These are phyloP conservation scores for Dicrurus megarhynchus DNA, from an alignment of 2,113 vertebrate species.

Conservation along the genomic window DNA sequence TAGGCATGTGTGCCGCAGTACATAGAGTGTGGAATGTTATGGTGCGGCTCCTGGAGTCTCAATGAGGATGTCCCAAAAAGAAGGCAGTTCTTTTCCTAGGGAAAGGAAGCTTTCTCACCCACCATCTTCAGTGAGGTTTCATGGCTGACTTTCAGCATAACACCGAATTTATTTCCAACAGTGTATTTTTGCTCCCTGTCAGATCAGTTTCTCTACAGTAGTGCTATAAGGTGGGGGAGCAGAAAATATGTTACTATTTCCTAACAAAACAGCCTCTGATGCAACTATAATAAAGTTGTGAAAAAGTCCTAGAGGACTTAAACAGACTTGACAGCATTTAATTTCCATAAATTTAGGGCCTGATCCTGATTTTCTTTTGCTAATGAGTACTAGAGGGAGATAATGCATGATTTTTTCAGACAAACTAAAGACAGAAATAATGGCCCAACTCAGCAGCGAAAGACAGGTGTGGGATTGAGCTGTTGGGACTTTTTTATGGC, in stretches of 20 bases:
- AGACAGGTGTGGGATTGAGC: background rate
- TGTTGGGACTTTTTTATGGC: background rate
- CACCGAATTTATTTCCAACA: slow-evolving; percentile 32
- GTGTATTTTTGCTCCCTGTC: slow-evolving; percentile 39
- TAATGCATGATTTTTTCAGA: background rate
- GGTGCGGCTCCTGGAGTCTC: background rate
- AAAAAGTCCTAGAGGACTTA: slow-evolving; percentile 59
- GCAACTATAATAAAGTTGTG: slow-evolving; percentile 48
- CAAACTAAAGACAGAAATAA: background rate
- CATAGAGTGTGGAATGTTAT: fast-evolving
- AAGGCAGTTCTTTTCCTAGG: background rate
- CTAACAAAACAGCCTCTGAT: slow-evolving; percentile 56
- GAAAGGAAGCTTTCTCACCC: background rate
- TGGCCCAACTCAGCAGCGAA: background rate
- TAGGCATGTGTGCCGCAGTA: background rate
- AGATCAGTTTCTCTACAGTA: slow-evolving; percentile 17
- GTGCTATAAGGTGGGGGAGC: background rate
- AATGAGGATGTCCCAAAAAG: background rate
- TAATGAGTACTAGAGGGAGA: slow-evolving; percentile 36
- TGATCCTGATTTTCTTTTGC: slow-evolving; percentile 27
- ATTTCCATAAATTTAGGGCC: slow-evolving; percentile 52
- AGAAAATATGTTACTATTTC: slow-evolving; percentile 48
- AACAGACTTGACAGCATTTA: slow-evolving; percentile 39
- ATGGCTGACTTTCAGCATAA: background rate
- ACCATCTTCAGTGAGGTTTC: background rate